phyloP scores from a whole-genome alignment of 2,888 invertebrate species.

The Timandra comae region DNA sequence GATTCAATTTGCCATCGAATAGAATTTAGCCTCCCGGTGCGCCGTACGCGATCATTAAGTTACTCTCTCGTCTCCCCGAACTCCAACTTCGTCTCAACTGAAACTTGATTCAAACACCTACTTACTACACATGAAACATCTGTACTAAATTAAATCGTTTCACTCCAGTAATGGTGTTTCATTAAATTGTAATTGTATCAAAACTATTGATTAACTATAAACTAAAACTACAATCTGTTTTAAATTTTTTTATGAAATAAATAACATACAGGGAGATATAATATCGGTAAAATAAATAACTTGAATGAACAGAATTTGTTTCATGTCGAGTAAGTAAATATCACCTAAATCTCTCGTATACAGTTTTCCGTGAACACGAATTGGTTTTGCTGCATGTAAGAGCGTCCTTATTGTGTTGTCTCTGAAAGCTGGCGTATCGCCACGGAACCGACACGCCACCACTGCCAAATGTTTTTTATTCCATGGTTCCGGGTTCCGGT shows the following conservation, averaged over 20 bases:
- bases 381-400: conserved; percentile 53
- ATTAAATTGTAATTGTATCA: too few relatives aligned
- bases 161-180: too few relatives aligned
- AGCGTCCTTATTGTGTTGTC: conserved; percentile 67
- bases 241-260: too few relatives aligned
- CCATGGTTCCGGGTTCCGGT: conserved; percentile 32
- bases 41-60: conserved; percentile 67
- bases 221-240: too few relatives aligned
- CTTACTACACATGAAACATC: conserved; percentile 26
- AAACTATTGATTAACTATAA: too few relatives aligned
- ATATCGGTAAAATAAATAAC: too few relatives aligned
- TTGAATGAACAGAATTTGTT: conserved; percentile 21
- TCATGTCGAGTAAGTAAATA: conserved; percentile 44
- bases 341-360: conserved; percentile 4
- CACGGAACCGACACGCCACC: conserved; percentile 41
- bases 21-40: conserved; percentile 62
- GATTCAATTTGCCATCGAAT: conserved; percentile 71
- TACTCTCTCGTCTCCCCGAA: conserved; percentile 46
- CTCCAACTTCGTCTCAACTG: conserved; percentile 33
- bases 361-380: conserved; percentile 36
- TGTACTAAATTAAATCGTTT: conserved; percentile 35
- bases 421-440: conserved; percentile 56
- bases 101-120: conserved; percentile 50
- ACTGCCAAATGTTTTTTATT: conserved; percentile 57
- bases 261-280: too few relatives aligned